Evolutionary conservation across 2,113 vertebrate genomes (phyloP), one percentile per base, ranked within the genome.

Genomic region (Argyrosomus japonicus): DNA sequence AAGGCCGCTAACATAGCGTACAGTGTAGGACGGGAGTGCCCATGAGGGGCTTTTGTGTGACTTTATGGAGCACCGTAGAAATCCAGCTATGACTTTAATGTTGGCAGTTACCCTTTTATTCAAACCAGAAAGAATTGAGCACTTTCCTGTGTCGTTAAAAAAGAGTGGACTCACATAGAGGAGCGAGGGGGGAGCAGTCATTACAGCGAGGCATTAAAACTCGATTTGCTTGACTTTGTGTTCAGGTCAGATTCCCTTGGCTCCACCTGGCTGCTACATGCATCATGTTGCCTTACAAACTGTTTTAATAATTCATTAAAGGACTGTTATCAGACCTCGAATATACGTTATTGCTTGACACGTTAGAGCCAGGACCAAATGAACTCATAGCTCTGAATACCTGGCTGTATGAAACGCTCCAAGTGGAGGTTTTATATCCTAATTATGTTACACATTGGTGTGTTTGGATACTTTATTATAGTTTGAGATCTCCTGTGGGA

Each of bases 221-320:
- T 57, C 45, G 89, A 84, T 91, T 93, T 92, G 86, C 89, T 93
- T 87, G 86, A 91, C 80, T 91, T 81, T 72, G 62, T 81, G 85
- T 91, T 90, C 77, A 87, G 89, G 91, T 92, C 85, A 84, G 84
- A 88, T 85, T 84, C 80, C 73, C 79, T 87, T 73, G 89, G 86
- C 85, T 82, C 74, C 75, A 81, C 82, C 85, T 88, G 85, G 88
- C 63, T 15, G n/a, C 47, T 67, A 48, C 60, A 21, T 74, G 63
- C 54, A 74, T 36, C 19, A 61, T 53, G 68, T 81, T 83, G 78
- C 85, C 69, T 56, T 73, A 45, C 61, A 77, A 79, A 77, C 57
- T 8, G 2, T 29, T 88, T 90, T 83, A 88, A 91, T 87, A 82
- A 91, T 90, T 87, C 51, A 88, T 92, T 91, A 82, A 90, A 93